Percentiles rank a stretch among this genome's conserved stretches.
These are phyloP conservation scores for Lasioglossum zephyrum DNA, from an alignment of 2,888 invertebrate genomes.

Conservation along the genomic window DNA sequence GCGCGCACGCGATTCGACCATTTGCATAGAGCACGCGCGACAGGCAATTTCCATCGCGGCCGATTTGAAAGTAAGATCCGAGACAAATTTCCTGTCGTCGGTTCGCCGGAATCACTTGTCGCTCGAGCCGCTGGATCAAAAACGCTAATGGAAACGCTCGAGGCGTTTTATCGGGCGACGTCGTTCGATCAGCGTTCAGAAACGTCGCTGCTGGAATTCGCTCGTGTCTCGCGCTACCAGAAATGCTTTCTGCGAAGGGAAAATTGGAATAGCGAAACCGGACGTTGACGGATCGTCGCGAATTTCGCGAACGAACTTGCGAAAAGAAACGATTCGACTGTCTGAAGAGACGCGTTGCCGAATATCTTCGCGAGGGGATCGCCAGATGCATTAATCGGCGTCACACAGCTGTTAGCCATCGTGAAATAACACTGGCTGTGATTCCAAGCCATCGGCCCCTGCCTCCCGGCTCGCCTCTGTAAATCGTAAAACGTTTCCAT, in stretches of 20 bases:
- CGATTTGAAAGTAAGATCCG: constrained; percentile 24
- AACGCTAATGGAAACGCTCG: constrained; percentile 23
- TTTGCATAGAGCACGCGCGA: constrained; percentile 2
- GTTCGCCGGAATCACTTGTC: constrained; percentile 11
- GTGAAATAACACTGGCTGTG: constrained; percentile 29
- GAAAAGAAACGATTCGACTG: constrained; percentile 21
- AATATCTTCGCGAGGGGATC: constrained; percentile 14
- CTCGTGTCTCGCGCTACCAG: no score
- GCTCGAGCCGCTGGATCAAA: constrained; percentile 8
- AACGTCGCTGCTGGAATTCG: constrained; percentile 27
- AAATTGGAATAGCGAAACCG: constrained; percentile 7
- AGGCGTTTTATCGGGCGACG: constrained; percentile 5
- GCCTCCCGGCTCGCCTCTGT: neutral
- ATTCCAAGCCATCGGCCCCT: constrained; percentile 29
- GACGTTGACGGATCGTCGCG: constrained; percentile 72
- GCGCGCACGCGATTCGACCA: neutral
- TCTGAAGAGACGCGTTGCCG: constrained; percentile 6
- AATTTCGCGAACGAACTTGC: constrained; percentile 64
- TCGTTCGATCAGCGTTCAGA: constrained; percentile 35
- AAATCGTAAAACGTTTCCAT: constrained; percentile 13
- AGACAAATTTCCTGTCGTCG: constrained; percentile 30
- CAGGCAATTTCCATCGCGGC: neutral
- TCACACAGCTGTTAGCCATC: constrained; percentile 44
- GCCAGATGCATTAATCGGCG: constrained; percentile 44
- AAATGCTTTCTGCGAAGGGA: constrained; percentile 12